Percentiles rank a stretch among this genome's conserved stretches.
phyloP scores from a whole-genome alignment of 1,140 invertebrate genomes.

The Dinoponera quadriceps region DNA sequence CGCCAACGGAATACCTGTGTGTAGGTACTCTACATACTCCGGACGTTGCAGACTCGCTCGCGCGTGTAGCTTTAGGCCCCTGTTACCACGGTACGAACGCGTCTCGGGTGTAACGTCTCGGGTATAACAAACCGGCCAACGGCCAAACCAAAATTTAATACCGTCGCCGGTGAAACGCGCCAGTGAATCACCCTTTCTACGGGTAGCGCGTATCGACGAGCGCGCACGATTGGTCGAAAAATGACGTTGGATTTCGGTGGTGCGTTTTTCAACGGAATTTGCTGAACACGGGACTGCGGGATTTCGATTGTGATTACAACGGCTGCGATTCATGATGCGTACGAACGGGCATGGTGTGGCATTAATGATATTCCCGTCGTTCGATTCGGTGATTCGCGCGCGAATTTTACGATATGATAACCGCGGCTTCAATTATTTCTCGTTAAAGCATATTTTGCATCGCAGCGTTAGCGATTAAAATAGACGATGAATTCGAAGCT shows the following conservation, averaged over 20 bases:
- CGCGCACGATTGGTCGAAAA: background rate
- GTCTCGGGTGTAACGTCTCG: conserved; percentile 1
- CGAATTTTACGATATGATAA: conserved; percentile 26
- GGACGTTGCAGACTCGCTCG: conserved; percentile 40
- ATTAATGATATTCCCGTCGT: conserved; percentile 34
- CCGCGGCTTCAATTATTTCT: conserved; percentile 30
- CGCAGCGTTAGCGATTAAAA: conserved; percentile 8
- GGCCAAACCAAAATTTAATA: conserved; percentile 21
- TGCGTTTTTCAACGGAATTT: conserved; percentile 19
- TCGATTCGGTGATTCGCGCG: conserved; percentile 12
- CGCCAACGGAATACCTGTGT: conserved; percentile 71
- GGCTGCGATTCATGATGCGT: conserved; percentile 9
- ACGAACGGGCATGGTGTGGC: background rate
- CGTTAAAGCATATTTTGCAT: conserved; percentile 17
- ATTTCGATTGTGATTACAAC: conserved; percentile 28
- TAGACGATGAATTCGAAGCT: background rate
- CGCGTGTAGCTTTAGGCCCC: conserved; percentile 54
- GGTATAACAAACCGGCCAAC: background rate
- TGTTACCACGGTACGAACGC: conserved; percentile 35
- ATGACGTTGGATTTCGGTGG: background rate
- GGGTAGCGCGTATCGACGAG: no score
- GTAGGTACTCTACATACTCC: conserved; percentile 71
- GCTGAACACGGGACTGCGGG: background rate
- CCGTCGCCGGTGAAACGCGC: background rate
- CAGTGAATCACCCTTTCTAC: background rate